Evolutionary conservation across 2,113 vertebrate species (phyloP), one percentile per base, ranked within the genome.

Genomic region (Gavialis gangeticus): DNA sequence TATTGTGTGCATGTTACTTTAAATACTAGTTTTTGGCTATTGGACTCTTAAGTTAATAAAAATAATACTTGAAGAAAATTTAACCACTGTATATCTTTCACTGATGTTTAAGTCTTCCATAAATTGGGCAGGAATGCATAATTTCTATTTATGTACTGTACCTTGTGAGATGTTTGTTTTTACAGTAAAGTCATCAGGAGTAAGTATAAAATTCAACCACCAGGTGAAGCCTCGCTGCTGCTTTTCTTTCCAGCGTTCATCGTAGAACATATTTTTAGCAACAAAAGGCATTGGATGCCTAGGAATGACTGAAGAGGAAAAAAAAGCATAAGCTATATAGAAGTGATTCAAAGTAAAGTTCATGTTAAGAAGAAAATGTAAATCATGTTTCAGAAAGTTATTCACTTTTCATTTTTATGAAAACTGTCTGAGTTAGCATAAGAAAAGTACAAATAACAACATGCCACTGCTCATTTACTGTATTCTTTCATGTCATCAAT

Each of bases 191-290:
- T 99, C 99, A 88, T 99, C 99, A 3, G 99, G 99, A 2, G 99
- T 99, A 88, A 99, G 98, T 75, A 99, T 97, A 79, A 99, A 99
- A 98, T 99, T 99, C 64, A 99, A 97, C 99, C 99, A 99, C 99
- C 99, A 99, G 0, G 98, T 99, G 92, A 99, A 99, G 27, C 99
- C 99, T 54, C 98, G 96, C 75, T 99, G 98, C 92, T 99, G 99
- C 96, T 99, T 99, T 92, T 99, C 99, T 37, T 99, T 98, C 99
- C 99, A 99, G 17, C 99, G 97, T 75, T 99, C 99, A 64, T 99
- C 99, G 4, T 99, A 99, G 97, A 99, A 99, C 98, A 99, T 98
- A 91, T 99, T 99, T 96, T 99, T 99, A 58, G 99, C 99, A 79
- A 98, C 99, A 96, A 99, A 99, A 3, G 99, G 99, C 98, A 99